phyloP scores from a whole-genome alignment of 2,888 invertebrate species.

The Agrotis clavis region DNA sequence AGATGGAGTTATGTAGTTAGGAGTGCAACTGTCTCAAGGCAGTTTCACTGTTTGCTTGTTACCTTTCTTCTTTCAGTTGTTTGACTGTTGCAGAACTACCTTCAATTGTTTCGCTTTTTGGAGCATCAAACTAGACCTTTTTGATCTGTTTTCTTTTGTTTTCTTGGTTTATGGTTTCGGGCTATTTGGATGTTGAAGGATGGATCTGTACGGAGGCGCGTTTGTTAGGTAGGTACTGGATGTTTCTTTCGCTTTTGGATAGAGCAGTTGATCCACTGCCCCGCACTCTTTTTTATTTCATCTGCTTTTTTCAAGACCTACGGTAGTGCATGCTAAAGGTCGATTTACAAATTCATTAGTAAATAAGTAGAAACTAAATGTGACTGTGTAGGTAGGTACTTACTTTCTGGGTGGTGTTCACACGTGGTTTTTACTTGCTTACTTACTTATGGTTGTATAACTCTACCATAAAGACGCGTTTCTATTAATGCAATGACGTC shows the following conservation, averaged over 20 bases:
- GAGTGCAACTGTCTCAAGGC: constrained; percentile 47
- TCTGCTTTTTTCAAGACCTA: background rate
- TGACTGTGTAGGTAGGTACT: too few species aligned
- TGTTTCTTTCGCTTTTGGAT: background rate
- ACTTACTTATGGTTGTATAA: too few species aligned
- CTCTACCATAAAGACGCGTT: too few species aligned
- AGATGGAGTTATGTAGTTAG: constrained; percentile 55
- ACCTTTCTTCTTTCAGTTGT: constrained; percentile 35
- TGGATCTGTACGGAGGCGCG: background rate
- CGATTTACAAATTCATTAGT: too few species aligned
- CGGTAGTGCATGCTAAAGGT: too few species aligned
- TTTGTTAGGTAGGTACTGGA: constrained; percentile 14
- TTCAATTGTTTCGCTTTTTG: constrained; percentile 53
- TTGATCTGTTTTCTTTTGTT: constrained; percentile 53
- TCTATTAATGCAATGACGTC: too few species aligned
- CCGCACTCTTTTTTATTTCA: background rate
- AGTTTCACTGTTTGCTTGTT: constrained; percentile 47
- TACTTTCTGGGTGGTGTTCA: too few species aligned
- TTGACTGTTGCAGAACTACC: constrained; percentile 34
- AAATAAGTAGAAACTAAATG: too few species aligned
- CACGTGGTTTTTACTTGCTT: too few species aligned
- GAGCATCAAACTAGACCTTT: constrained; percentile 38
- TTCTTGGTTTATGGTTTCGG: constrained; percentile 35
- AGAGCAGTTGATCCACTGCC: too few species aligned
- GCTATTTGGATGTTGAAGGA: constrained; percentile 38